Conservation (phyloP, 2,888 invertebrate genomes). For the Cephus pulcher region DNA sequence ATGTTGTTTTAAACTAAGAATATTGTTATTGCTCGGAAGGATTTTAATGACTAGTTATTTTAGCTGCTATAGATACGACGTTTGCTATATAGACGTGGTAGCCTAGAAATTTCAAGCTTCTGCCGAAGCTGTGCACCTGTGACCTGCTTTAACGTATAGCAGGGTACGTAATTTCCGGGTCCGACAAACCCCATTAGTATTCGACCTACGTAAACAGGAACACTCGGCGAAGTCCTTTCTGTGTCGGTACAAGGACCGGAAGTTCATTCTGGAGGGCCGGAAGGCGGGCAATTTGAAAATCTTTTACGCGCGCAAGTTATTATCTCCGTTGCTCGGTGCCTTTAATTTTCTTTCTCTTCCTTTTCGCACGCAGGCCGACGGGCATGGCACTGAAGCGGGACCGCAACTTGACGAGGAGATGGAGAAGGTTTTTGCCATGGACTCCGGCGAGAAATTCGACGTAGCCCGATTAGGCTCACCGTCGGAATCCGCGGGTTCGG, state of each 20-base stretch:
- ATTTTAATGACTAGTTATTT: background rate
- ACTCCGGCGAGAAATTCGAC: conserved; percentile 72
- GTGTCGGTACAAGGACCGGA: background rate
- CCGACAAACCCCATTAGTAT: background rate
- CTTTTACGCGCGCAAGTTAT: background rate
- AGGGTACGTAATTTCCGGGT: background rate
- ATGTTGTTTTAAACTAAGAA: background rate
- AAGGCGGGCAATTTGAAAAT: background rate
- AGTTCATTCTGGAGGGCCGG: background rate
- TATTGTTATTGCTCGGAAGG: background rate
- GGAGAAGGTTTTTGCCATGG: conserved; percentile 86
- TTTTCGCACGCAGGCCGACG: conserved; percentile 64
- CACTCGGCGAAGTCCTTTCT: background rate
- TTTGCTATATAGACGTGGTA: background rate
- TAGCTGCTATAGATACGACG: background rate
- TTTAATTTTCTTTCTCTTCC: background rate
- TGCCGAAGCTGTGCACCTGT: background rate
- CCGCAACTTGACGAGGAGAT: conserved; percentile 87
- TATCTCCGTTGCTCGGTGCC: too few relatives aligned
- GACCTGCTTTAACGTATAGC: background rate
- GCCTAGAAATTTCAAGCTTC: background rate
- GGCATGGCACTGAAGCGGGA: conserved; percentile 73
- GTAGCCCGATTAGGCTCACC: conserved; percentile 69
- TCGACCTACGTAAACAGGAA: background rate
- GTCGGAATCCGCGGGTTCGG: conserved; percentile 59